A percentile compares a stretch with the other conserved stretches of the same genome.
phyloP scores from a whole-genome alignment of 2,888 invertebrate species.

The Darwinula stevensoni region DNA sequence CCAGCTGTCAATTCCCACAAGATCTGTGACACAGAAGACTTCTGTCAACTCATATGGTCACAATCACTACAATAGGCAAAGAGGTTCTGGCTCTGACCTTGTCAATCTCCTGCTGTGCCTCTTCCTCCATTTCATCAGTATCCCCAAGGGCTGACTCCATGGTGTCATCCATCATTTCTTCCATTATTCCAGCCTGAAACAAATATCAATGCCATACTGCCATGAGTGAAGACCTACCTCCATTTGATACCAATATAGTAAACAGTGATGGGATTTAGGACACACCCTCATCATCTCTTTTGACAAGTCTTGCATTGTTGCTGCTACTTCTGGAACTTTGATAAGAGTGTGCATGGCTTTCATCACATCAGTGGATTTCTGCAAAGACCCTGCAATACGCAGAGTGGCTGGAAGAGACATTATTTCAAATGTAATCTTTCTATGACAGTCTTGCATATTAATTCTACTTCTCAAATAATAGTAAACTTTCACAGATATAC shows the following conservation, averaged over 20 bases:
- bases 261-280: too few relatives aligned
- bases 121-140: conserved; percentile 82
- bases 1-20: conserved; percentile 72
- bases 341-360: conserved; percentile 80
- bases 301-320: conserved; percentile 87
- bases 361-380: conserved; percentile 96
- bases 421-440: not conserved
- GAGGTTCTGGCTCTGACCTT: conserved; percentile 32
- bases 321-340: conserved; percentile 68
- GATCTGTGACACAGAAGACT: conserved; percentile 22
- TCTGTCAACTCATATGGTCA: not conserved
- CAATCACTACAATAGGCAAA: not conserved
- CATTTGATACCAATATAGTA: too few relatives aligned
- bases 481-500: not conserved
- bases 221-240: too few relatives aligned
- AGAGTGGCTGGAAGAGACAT: conserved; percentile 69
- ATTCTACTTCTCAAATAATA: too few relatives aligned
- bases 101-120: conserved; percentile 73
- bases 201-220: too few relatives aligned
- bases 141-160: conserved; percentile 68
- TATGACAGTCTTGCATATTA: conserved; percentile 1
- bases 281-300: conserved; percentile 99
- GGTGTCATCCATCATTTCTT: conserved; percentile 96
- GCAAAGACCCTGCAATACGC: conserved; percentile 64
- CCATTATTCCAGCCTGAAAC: conserved; percentile 70